Percentiles rank a stretch among this genome's conserved stretches.
Conservation (phyloP, 2,797 vertebrate species). For the Tarsius wallacei region DNA sequence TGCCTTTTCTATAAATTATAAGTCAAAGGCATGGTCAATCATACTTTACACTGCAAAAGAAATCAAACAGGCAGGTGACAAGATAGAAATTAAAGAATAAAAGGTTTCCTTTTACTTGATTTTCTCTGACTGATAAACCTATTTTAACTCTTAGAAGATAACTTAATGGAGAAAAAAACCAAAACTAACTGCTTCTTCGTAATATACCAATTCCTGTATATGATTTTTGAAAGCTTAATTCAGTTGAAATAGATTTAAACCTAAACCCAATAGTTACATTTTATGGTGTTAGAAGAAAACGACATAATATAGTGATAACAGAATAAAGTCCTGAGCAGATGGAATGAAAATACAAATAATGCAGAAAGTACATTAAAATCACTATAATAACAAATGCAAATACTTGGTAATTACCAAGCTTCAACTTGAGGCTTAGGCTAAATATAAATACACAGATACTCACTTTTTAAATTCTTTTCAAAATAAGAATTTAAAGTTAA, state of each 20-base stretch:
- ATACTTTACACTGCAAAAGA: conserved; percentile 13
- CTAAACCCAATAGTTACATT: not conserved
- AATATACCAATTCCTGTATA: not conserved
- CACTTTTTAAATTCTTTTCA: not conserved
- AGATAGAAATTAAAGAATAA: conserved; percentile 68
- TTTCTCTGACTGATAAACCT: conserved; percentile 49
- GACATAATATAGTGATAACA: not conserved
- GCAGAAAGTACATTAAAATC: not conserved
- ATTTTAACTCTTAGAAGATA: conserved; percentile 32
- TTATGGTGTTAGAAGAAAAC: not conserved
- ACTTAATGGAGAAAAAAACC: not conserved
- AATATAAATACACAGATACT: not conserved
- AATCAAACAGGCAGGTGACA: conserved; percentile 26
- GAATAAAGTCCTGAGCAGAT: not conserved
- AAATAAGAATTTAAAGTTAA: conserved; percentile 2
- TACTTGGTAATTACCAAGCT: not conserved
- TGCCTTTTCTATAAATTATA: not conserved
- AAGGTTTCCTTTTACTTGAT: conserved; percentile 58
- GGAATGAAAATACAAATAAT: not conserved
- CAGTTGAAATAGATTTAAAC: not conserved
- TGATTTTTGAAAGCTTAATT: conserved; percentile 18
- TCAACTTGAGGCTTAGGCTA: not conserved
- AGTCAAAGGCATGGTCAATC: not conserved
- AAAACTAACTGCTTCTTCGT: not conserved
- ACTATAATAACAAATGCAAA: not conserved